Base-by-base conservation (phyloP, 2,888 invertebrate species). In the Eristalis intricaria region DNA sequence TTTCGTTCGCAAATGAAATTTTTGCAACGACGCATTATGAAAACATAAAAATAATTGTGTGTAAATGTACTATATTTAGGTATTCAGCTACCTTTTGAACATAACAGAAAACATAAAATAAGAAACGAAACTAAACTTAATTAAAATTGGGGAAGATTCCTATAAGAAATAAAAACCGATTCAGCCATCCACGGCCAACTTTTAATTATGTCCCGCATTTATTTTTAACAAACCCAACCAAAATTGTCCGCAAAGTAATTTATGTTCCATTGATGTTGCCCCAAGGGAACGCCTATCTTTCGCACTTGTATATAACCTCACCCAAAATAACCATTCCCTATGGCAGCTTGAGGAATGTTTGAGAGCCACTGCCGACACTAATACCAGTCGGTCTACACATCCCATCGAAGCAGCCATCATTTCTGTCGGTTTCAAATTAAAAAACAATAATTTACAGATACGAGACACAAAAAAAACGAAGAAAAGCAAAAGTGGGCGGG, bases 241-340 rank as follows among this genome's bases (percentile, higher is more conserved):
- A 26, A 60, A 77, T 65, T 80, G 84, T 80, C 84, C 80, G 61
- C 40, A n/a, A 61, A 75, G 61, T 75, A 82, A 85, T 85, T 85
- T 85, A 82, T 82, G 82, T 82, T 43, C 71, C 68, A 76, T 73
- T 76, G 81, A 70, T 38, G 50, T 64, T 63, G 68, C 61, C 85
- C 84, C 86, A 83, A 66, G 84, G 83, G 83, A 87, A 87, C 86
- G 83, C 86, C 86, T 84, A 70, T 69, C 86, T 71, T 84, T 87
- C 63, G 83, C 86, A 83, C 83, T 83, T 26, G 38, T 13, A n/a
- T 32, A 29, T 22, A 40, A 26, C 5, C 40, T 38, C 61, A 11
- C 35, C 58, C 29, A 75, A 84, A 87, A 87, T 84, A 87, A 84
- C 43, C 38, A 13, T 23, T 60, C 19, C 22, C 70, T 29, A 71